Percentiles rank a stretch among this genome's conserved stretches.
phyloP scores from a whole-genome alignment of 2,797 vertebrate genomes.

The Onychomys arenicola region DNA sequence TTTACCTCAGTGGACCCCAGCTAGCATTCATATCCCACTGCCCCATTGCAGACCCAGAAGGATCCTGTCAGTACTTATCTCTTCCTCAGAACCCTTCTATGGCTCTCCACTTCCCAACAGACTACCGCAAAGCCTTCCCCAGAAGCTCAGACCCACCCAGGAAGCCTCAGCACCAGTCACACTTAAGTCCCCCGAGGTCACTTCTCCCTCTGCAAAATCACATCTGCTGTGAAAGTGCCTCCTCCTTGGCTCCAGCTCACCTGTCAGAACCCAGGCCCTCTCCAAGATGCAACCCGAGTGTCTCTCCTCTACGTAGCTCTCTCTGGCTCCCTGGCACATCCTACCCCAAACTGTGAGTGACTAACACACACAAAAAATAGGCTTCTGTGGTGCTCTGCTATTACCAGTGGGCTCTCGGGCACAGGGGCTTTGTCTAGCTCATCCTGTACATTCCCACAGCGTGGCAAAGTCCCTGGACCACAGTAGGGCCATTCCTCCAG shows the following conservation, averaged over 20 bases:
- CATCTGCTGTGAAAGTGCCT: neutral
- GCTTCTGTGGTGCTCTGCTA: neutral
- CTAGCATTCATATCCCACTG: neutral
- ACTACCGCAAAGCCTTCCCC: neutral
- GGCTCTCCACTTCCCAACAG: neutral
- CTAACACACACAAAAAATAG: neutral
- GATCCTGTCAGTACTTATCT: too few relatives aligned
- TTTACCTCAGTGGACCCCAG: neutral
- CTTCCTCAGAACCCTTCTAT: neutral
- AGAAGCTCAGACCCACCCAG: neutral
- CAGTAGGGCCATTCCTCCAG: neutral
- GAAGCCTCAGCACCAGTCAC: neutral
- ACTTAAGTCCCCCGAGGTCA: neutral
- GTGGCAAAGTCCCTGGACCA: neutral
- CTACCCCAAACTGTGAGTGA: accelerated
- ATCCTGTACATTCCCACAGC: neutral
- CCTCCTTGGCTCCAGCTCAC: neutral
- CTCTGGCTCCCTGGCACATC: accelerated
- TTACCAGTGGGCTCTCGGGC: neutral
- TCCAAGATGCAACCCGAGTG: neutral
- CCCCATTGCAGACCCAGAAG: neutral
- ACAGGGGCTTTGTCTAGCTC: neutral
- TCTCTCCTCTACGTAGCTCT: neutral
- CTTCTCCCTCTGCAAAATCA: neutral
- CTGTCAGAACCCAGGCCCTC: neutral